A percentile compares a stretch with the other conserved stretches of the same genome.
These are phyloP conservation scores for Xestia ashworthii DNA, from an alignment of 2,888 invertebrate genomes.

Conservation along the genomic window DNA sequence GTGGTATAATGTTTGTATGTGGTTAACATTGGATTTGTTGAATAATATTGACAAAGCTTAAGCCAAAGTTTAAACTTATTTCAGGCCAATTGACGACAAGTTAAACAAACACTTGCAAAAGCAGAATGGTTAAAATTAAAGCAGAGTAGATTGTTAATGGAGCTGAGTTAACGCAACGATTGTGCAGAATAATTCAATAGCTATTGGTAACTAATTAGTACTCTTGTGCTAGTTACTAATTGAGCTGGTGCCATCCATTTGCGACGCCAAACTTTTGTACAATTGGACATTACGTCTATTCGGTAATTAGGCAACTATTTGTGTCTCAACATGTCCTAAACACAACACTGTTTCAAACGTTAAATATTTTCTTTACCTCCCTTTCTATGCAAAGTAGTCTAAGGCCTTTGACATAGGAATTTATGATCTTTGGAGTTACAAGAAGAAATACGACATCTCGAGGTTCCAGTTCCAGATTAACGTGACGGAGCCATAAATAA, in stretches of 20 bases:
- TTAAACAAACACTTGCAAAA: neutral
- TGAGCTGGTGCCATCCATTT: conserved; percentile 42
- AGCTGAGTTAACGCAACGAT: conserved; percentile 11
- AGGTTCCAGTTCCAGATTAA: conserved; percentile 44
- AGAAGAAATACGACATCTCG: conserved; percentile 40
- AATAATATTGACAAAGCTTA: neutral
- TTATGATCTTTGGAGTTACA: conserved; percentile 19
- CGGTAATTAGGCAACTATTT: conserved; percentile 37
- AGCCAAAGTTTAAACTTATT: neutral
- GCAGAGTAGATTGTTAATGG: neutral
- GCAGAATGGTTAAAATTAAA: conserved; percentile 24
- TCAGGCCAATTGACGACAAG: neutral
- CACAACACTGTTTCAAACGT: conserved; percentile 7
- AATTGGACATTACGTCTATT: conserved; percentile 37
- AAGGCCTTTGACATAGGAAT: conserved; percentile 47
- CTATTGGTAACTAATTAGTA: conserved; percentile 40
- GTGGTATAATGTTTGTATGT: neutral
- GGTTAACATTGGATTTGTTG: neutral
- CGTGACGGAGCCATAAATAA: neutral
- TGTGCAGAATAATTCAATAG: conserved; percentile 26
- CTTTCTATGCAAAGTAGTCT: conserved; percentile 35
- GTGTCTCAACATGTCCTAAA: conserved; percentile 27
- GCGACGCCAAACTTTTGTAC: conserved; percentile 32
- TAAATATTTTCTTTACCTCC: conserved; percentile 1
- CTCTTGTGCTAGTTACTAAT: conserved; percentile 44